phyloP scores from a whole-genome alignment of 2,113 vertebrate genomes.

The Pseudorasbora parva region DNA sequence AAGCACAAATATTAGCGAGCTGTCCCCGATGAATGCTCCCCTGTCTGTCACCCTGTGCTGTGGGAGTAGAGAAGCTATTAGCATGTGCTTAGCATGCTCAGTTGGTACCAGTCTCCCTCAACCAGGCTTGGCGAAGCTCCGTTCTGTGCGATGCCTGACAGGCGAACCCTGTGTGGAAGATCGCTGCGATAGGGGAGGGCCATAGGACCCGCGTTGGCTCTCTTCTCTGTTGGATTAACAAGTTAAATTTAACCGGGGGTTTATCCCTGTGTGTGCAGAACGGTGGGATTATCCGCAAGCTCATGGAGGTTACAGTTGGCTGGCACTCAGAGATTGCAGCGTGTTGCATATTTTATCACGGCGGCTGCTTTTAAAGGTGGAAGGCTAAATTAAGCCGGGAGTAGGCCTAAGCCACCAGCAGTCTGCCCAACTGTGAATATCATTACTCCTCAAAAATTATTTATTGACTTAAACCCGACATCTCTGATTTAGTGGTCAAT shows the following conservation, averaged over 20 bases:
- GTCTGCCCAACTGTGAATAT: constrained; percentile 11
- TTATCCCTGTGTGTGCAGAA: constrained; percentile 79
- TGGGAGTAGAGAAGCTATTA: constrained; percentile 28
- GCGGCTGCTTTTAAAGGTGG: constrained; percentile 23
- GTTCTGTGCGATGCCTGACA: constrained; percentile 8
- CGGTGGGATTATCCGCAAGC: constrained; percentile 71
- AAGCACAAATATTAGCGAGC: neutral
- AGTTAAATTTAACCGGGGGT: constrained; percentile 79
- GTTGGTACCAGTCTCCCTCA: constrained; percentile 14
- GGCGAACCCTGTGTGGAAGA: constrained; percentile 13
- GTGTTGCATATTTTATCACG: constrained; percentile 53
- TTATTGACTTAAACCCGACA: neutral
- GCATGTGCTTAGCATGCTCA: constrained; percentile 47
- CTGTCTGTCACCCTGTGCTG: constrained; percentile 14
- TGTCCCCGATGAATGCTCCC: neutral
- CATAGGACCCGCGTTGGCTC: neutral
- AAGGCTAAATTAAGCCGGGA: neutral
- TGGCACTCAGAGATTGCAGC: constrained; percentile 55
- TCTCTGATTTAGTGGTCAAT: constrained; percentile 7
- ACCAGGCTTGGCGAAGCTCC: constrained; percentile 4
- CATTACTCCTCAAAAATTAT: constrained; percentile 3
- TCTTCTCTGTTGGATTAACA: constrained; percentile 71
- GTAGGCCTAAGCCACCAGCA: neutral
- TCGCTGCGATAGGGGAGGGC: constrained; percentile 32
- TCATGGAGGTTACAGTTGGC: constrained; percentile 63